Conservation (phyloP, 2,888 invertebrate species). For the Elysia crispata region DNA sequence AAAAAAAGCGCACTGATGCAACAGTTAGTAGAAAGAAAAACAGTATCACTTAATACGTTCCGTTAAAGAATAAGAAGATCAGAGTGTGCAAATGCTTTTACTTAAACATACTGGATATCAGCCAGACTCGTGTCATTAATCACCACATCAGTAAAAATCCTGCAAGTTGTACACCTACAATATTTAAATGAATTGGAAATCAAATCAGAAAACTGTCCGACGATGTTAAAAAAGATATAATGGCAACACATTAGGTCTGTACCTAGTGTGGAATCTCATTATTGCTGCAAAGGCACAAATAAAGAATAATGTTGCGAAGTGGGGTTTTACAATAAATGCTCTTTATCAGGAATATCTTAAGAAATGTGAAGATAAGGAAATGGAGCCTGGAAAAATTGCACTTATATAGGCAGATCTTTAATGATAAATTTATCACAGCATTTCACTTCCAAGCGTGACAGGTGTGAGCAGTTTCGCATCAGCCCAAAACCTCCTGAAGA, state of each 20-base stretch:
- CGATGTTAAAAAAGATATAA: slow-evolving; percentile 32
- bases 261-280: slow-evolving; percentile 37
- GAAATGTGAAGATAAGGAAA: slow-evolving; percentile 23
- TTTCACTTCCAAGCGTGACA: slow-evolving; percentile 41
- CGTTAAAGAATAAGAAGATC: too few relatives aligned
- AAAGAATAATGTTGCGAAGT: slow-evolving; percentile 4
- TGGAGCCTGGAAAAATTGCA: slow-evolving; percentile 36
- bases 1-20: too few relatives aligned
- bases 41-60: too few relatives aligned
- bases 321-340: background rate
- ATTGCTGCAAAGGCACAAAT: slow-evolving; percentile 34
- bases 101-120: too few relatives aligned
- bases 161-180: slow-evolving; percentile 15
- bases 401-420: slow-evolving; percentile 47
- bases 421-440: slow-evolving; percentile 43
- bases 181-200: slow-evolving; percentile 13
- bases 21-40: too few relatives aligned
- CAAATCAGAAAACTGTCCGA: slow-evolving; percentile 17
- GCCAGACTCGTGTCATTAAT: slow-evolving; percentile 43
- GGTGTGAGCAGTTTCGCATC: slow-evolving; percentile 32
- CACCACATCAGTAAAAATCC: background rate
- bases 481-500: background rate
- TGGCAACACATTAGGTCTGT: slow-evolving; percentile 40
- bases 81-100: too few relatives aligned
- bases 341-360: slow-evolving; percentile 40